Conservation (phyloP, 2,888 invertebrate species). For the Ormyrus pomaceus region DNA sequence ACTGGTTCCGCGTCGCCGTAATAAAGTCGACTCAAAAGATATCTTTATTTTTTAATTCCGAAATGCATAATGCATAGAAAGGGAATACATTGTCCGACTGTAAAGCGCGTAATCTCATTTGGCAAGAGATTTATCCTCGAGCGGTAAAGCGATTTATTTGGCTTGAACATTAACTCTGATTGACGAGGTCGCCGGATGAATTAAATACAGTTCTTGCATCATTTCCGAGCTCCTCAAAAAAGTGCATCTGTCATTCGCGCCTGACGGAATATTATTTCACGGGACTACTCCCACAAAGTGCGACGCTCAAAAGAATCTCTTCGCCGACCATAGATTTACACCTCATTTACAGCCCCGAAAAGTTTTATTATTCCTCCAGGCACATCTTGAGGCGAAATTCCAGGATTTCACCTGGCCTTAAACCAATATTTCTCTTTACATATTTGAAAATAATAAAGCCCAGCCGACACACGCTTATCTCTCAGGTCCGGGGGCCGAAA, state of each 20-base stretch:
- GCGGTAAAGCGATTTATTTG: not conserved
- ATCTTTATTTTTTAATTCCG: not conserved
- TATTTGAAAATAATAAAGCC: not conserved
- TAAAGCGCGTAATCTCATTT: conserved; percentile 4
- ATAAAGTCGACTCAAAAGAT: not conserved
- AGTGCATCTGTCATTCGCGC: not conserved
- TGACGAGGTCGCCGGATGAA: not conserved
- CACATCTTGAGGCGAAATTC: not conserved
- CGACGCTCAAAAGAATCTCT: too few species aligned
- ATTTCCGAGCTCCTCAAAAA: not conserved
- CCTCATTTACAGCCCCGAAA: too few species aligned
- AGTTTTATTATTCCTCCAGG: too few species aligned
- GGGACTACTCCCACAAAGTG: too few species aligned
- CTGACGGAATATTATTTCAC: not conserved
- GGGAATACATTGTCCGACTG: not conserved
- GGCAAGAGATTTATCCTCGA: not conserved
- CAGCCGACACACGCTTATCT: not conserved
- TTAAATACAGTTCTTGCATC: not conserved
- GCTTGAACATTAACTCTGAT: not conserved
- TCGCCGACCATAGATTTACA: too few species aligned
- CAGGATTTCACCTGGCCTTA: not conserved
- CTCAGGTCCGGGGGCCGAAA: not conserved
- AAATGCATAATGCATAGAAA: not conserved
- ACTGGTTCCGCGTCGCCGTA: not conserved
- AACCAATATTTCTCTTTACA: too few species aligned